phyloP scores from a whole-genome alignment of 2,888 invertebrate genomes.

The Andrena bicolor region DNA sequence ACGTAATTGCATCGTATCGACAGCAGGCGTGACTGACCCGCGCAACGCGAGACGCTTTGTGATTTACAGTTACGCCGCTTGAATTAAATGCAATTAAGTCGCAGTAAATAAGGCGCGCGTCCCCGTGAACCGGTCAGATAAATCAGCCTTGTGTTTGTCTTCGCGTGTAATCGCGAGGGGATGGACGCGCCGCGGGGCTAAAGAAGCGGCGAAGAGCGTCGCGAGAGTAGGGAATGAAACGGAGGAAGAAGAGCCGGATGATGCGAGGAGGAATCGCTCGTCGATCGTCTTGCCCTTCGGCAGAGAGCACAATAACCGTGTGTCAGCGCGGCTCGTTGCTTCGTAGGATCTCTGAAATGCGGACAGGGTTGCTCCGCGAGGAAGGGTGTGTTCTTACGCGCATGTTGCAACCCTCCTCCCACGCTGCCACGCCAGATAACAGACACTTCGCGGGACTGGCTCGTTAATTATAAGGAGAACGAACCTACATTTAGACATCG shows the following conservation, averaged over 20 bases:
- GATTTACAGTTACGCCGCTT: conserved; percentile 80
- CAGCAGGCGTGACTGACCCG: conserved; percentile 80
- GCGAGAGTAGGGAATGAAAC: conserved; percentile 13
- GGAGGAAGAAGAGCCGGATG: conserved; percentile 20
- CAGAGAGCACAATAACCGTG: conserved; percentile 59
- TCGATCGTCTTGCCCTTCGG: conserved; percentile 56
- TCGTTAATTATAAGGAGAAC: conserved; percentile 43
- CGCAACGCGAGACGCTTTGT: conserved; percentile 77
- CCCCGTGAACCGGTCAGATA: conserved; percentile 68
- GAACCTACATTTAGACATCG: conserved; percentile 45
- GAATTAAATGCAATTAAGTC: conserved; percentile 82
- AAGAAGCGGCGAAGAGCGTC: conserved; percentile 7
- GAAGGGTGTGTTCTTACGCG: conserved; percentile 55
- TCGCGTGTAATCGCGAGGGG: conserved; percentile 72
- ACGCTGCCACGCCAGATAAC: conserved; percentile 12
- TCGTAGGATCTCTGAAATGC: conserved; percentile 69
- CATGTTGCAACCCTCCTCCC: conserved; percentile 49
- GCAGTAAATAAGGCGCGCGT: conserved; percentile 77
- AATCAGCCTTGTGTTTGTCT: conserved; percentile 77
- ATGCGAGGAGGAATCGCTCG: conserved; percentile 39
- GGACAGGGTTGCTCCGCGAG: conserved; percentile 51
- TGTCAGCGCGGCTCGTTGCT: conserved; percentile 43
- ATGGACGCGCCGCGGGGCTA: conserved; percentile 21
- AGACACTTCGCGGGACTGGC: conserved; percentile 24
- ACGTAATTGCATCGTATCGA: conserved; percentile 79